Conservation (phyloP, 2,888 invertebrate genomes). For the Patella caerulea region DNA sequence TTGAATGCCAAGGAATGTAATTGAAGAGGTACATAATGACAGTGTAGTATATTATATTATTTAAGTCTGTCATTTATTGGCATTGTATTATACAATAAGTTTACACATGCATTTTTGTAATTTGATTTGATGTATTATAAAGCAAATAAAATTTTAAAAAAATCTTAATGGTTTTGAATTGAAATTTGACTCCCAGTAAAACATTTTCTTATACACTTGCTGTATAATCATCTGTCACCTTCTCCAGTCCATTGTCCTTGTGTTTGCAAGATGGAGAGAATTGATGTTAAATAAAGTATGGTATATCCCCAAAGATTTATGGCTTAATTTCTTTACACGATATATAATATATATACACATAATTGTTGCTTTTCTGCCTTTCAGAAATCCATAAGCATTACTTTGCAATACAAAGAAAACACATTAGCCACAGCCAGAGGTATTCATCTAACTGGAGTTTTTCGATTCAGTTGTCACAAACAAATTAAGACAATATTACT, state of each 20-base stretch:
- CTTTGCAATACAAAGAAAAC: not conserved
- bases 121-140: not conserved
- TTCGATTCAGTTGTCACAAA: not conserved
- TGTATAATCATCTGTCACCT: no score
- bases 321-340: no score
- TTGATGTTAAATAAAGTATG: no score
- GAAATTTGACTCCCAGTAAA: not conserved
- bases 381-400: not conserved
- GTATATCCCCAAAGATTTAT: no score
- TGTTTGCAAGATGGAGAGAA: no score
- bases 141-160: not conserved
- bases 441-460: not conserved
- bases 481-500: not conserved
- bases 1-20: not conserved
- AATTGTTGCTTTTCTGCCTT: no score
- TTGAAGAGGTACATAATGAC: not conserved
- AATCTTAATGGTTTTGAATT: not conserved
- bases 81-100: not conserved
- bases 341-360: no score
- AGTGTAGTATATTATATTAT: not conserved
- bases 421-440: not conserved
- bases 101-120: not conserved
- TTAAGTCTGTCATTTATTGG: not conserved
- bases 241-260: no score
- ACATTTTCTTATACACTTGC: not conserved